These are phyloP conservation scores for Cygnus atratus DNA, from an alignment of 2,113 vertebrate genomes.

Conservation along the genomic window DNA sequence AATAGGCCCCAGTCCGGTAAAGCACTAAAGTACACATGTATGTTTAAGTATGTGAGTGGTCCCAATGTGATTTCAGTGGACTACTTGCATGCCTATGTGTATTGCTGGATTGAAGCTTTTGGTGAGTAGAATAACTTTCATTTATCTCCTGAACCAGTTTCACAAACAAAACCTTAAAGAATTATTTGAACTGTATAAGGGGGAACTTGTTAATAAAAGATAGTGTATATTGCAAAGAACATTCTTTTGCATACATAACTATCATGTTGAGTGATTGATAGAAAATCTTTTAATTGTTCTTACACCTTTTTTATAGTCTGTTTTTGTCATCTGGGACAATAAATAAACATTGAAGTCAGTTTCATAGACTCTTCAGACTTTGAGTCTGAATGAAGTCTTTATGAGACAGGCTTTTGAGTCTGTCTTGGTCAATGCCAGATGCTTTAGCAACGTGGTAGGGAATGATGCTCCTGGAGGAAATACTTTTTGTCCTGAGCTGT, in stretches of 20 bases:
- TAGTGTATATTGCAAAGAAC: not conserved
- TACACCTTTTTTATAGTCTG: not conserved
- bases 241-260: not conserved
- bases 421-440: not conserved
- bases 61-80: conserved; percentile 49
- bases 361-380: not conserved
- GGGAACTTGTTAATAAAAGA: not conserved
- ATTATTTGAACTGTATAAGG: not conserved
- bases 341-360: not conserved
- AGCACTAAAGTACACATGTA: conserved; percentile 36
- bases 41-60: conserved; percentile 54
- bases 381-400: too few relatives aligned
- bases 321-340: not conserved
- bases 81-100: conserved; percentile 59
- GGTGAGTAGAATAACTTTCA: conserved; percentile 64
- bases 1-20: conserved; percentile 50
- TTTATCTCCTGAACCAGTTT: conserved; percentile 48
- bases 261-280: not conserved
- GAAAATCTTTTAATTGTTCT: not conserved
- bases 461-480: not conserved
- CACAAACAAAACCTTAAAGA: not conserved
- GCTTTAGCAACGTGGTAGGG: not conserved
- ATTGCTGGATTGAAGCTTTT: conserved; percentile 64
- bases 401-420: not conserved
- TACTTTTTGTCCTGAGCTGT: not conserved